Evolutionary conservation across 2,888 invertebrate species (phyloP), one percentile per base, ranked within the genome.

Genomic region (Nephrocerus scutellatus): DNA sequence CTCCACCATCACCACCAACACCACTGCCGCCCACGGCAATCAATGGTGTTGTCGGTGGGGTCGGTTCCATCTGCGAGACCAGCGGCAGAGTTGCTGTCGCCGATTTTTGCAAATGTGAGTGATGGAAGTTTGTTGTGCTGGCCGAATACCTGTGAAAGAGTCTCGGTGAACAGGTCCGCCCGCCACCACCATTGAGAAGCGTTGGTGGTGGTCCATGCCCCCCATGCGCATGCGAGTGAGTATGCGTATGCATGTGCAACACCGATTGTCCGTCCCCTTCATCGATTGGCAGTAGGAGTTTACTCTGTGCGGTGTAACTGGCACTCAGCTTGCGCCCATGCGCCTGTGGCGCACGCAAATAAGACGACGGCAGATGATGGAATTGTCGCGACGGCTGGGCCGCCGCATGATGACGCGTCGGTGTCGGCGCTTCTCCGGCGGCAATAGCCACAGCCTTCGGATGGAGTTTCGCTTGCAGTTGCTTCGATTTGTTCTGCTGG

Each of bases 291-390:
- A 60, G 55, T 61, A 58, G 44, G 43, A 66, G 61, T 50, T 66
- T 67, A 47, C 66, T 68, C 54, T 67, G 66, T 42, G 65, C 54
- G 39, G 65, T 64, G 40, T 65, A 67, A 39, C 62, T 64, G 47
- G 67, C 63, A 52, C 69, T 69, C 25, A 69, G 57, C 44, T 69
- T 69, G 37, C 69, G 62, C 15, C 50, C 50, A 47, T 65, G 62
- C 22, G 61, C 55, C 47, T 61, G 61, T 16, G 69, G 68, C n/a
- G 69, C 59, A 28, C 68, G 62, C 48, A 68, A 48, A 46, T 71
- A 72, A 49, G 52, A 65, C 31, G 70, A 68, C 44, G 72, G 72
- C 59, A 74, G 70, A 59, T 74, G 74, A 59, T 74, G 74, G 59
- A 73, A 75, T 53, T 74, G 74, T 49, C 74, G 72, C 51, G 71